Percentiles rank a stretch among this genome's conserved stretches.
phyloP scores from a whole-genome alignment of 2,113 vertebrate species.

The Aleadryas rufinucha region DNA sequence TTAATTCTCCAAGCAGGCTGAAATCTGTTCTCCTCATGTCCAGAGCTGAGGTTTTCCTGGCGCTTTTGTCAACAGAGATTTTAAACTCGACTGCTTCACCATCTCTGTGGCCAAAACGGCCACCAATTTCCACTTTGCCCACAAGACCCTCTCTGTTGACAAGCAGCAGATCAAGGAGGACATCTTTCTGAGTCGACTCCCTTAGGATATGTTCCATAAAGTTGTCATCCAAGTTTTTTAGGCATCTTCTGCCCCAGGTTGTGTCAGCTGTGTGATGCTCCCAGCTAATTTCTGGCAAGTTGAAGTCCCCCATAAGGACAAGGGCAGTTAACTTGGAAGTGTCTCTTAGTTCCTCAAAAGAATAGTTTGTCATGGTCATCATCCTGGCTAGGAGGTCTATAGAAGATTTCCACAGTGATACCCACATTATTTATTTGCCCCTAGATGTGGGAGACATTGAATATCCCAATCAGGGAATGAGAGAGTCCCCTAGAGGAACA shows the following conservation, averaged over 20 bases:
- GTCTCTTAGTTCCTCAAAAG: background rate
- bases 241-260: background rate
- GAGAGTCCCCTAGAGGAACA: too few relatives aligned
- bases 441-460: too few relatives aligned
- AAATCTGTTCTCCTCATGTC: background rate
- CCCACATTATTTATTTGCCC: background rate
- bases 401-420: background rate
- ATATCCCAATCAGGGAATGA: too few relatives aligned
- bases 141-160: background rate
- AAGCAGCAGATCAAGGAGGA: background rate
- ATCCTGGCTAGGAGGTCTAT: background rate
- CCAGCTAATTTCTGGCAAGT: background rate
- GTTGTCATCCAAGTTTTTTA: background rate
- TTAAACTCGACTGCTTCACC: fast-evolving
- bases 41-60: background rate
- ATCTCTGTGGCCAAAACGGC: fast-evolving
- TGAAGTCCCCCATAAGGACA: background rate
- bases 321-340: background rate
- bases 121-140: background rate
- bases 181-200: background rate
- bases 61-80: background rate
- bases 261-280: background rate
- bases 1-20: background rate
- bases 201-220: background rate
- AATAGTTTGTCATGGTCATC: background rate